These are phyloP conservation scores for Ibidorhyncha struthersii DNA, from an alignment of 2,113 vertebrate species.

Conservation along the genomic window DNA sequence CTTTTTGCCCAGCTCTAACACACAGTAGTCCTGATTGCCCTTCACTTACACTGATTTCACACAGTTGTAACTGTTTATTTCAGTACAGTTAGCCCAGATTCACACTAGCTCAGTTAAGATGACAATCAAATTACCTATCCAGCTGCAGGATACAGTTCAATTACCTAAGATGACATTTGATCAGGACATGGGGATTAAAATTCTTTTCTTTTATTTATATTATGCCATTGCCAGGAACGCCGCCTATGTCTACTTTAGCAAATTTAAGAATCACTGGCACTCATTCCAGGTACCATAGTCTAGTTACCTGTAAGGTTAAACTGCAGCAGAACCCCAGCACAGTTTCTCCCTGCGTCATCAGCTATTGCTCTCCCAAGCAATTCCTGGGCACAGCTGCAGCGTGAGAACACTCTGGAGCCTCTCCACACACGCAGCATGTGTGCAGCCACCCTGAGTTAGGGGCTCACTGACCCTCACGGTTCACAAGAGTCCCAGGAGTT, in stretches of 20 bases:
- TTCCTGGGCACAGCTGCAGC: neutral
- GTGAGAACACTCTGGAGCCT: neutral
- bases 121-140: neutral
- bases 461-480: neutral
- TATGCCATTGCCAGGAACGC: neutral
- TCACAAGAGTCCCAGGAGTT: neutral
- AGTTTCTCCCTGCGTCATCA: neutral
- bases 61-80: neutral
- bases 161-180: neutral
- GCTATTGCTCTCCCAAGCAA: neutral
- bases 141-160: neutral
- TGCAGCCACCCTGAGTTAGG: neutral
- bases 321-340: neutral
- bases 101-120: neutral
- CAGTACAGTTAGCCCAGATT: neutral
- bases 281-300: neutral
- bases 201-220: neutral
- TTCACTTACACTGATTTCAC: neutral
- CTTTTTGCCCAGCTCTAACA: neutral
- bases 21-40: neutral
- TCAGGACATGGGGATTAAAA: neutral
- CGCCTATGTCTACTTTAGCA: accelerated
- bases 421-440: accelerated
- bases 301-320: neutral
- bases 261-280: neutral